Conservation (phyloP, 1,140 invertebrate genomes). For the Chelonus insularis region DNA sequence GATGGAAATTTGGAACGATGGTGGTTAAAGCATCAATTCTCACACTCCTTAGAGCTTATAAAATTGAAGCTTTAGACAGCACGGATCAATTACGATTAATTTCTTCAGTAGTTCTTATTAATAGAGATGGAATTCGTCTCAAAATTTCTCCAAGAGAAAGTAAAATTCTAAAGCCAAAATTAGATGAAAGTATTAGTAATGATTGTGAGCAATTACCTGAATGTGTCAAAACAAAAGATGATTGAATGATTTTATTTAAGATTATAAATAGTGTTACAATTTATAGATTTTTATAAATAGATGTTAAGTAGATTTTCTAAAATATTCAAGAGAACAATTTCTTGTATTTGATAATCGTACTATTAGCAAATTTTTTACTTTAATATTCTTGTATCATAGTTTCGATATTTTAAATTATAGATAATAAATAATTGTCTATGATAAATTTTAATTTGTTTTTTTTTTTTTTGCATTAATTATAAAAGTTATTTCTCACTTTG, state of each 20-base stretch:
- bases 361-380: too few species aligned
- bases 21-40: slow-evolving; percentile 65
- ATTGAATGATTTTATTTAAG: neutral
- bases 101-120: slow-evolving; percentile 44
- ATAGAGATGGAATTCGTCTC: slow-evolving; percentile 41
- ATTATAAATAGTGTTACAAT: slow-evolving; percentile 1
- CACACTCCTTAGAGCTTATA: slow-evolving; percentile 60
- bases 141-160: slow-evolving; percentile 38
- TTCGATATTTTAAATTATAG: too few species aligned
- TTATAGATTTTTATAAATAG: neutral
- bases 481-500: too few species aligned
- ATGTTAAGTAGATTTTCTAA: too few species aligned
- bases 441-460: too few species aligned
- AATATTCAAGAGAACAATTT: too few species aligned
- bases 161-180: neutral
- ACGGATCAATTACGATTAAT: slow-evolving; percentile 41
- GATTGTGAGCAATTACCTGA: neutral
- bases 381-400: too few species aligned
- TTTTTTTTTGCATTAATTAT: too few species aligned
- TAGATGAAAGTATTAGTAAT: neutral
- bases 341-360: too few species aligned
- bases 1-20: slow-evolving; percentile 63
- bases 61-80: slow-evolving; percentile 49
- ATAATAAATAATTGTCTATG: too few species aligned
- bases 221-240: too few species aligned